Base-by-base conservation (phyloP, 2,113 vertebrate genomes). In the Nerophis ophidion region DNA sequence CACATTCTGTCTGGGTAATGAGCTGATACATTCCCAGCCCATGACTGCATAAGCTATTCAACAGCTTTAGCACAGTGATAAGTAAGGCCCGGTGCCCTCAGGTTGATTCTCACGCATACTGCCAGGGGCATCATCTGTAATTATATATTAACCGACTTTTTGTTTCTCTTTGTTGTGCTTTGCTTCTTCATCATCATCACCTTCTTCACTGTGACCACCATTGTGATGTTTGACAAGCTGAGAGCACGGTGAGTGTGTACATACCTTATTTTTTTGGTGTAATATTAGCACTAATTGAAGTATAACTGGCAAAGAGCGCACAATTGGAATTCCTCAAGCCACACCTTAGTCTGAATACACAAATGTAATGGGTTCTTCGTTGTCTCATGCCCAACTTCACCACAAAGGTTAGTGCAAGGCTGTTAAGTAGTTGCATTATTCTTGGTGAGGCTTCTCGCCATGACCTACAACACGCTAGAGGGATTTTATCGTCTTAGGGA, bases 161-260 rank as follows among this genome's bases (percentile, higher is more conserved):
- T 88, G 81, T 78, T 74, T 79, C 59, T 80, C 64, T 70, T 84
- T 82, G 81, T 69, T 79, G 61, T 54, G 61, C 74, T 83, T 68
- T 78, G 68, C 64, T 77, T 82, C 40, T 12, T 12, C 40, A 12
- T 44, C 40, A 12, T 44, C 82, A 61, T 72, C 77, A 46, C 74
- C 80, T 75, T 44, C 42, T 48, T 17, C 33, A 10, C 42, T 6
- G 54, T 56, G 9, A 48, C 65, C 13, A 16, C 47, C 57, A 51
- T 57, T 57, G 52, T 55, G 55, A 72, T 61, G 68, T 68, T 74
- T 80, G 74, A 54, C 38, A 61, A 38, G 64, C 76, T 97, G 95
- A 98, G 86, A 93, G 88, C 33, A 87, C 93, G 81, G 95, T 98
- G 87, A 96, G 95, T 95, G 9, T 71, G 68, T 40, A 50, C 11